Percentiles rank a stretch among this genome's conserved stretches.
Conservation (phyloP, 2,113 vertebrate genomes). For the Ramphastos sulfuratus region DNA sequence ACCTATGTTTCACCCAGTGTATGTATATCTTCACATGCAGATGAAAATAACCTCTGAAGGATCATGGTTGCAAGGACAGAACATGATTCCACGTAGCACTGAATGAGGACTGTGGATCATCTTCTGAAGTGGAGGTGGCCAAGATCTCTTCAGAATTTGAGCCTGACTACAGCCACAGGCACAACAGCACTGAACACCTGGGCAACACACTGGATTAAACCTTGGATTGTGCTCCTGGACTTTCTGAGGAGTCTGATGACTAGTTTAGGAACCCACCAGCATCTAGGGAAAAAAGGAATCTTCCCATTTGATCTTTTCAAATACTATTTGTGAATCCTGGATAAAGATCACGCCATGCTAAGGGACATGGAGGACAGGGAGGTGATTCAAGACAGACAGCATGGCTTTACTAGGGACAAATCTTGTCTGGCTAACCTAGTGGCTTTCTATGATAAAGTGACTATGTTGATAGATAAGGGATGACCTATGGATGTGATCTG, state of each 20-base stretch:
- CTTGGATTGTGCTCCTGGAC: not conserved
- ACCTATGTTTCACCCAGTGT: not conserved
- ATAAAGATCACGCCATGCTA: not conserved
- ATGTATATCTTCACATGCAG: not conserved
- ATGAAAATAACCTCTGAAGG: slow-evolving; percentile 15
- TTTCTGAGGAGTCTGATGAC: not conserved
- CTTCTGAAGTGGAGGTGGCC: slow-evolving; percentile 9
- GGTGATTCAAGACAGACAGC: too few relatives aligned
- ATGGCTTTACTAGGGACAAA: too few relatives aligned
- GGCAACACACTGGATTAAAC: not conserved
- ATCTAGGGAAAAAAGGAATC: not conserved
- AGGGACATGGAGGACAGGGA: too few relatives aligned
- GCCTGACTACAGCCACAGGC: not conserved
- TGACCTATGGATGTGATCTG: too few relatives aligned
- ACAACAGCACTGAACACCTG: not conserved
- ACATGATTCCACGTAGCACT: not conserved
- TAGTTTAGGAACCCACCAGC: not conserved
- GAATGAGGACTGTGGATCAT: not conserved
- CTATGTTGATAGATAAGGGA: too few relatives aligned
- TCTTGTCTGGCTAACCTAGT: too few relatives aligned
- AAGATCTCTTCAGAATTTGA: not conserved
- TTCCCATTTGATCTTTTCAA: not conserved
- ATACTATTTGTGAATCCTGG: not conserved
- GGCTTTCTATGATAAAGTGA: too few relatives aligned
- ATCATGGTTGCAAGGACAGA: not conserved